Evolutionary conservation across 1,140 invertebrate genomes (phyloP).

Genomic region (Batillaria attramentaria): DNA sequence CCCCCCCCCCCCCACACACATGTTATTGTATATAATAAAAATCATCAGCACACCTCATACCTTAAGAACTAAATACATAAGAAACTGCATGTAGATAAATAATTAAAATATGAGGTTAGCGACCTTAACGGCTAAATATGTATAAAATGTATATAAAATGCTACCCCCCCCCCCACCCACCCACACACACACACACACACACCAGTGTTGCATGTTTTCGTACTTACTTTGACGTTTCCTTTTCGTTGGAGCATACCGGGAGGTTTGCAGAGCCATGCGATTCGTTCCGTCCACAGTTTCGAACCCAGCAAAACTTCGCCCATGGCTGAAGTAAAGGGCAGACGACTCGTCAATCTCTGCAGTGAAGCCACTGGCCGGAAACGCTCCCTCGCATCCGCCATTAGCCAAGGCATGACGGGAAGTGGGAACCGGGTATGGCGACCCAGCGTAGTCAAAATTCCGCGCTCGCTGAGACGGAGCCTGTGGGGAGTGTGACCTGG

Average conservation of each 20-base stretch:
- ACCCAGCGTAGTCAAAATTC: background rate
- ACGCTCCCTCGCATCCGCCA: background rate
- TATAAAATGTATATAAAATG: too few relatives aligned
- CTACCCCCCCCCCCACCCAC: too few relatives aligned
- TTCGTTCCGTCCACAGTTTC: constrained; percentile 3
- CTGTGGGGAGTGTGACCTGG: too few relatives aligned
- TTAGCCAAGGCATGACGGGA: background rate
- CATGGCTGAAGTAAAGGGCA: background rate
- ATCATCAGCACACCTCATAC: too few relatives aligned
- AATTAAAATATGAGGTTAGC: too few relatives aligned
- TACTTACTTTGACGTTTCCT: constrained; percentile 3
- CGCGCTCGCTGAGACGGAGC: background rate
- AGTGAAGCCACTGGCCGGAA: background rate
- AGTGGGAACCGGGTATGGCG: constrained; percentile 12
- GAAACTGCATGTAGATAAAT: too few relatives aligned
- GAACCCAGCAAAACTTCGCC: background rate
- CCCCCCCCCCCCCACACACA: too few relatives aligned
- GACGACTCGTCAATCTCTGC: background rate
- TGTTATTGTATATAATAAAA: too few relatives aligned
- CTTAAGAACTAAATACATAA: too few relatives aligned
- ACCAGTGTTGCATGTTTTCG: background rate
- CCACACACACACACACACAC: background rate
- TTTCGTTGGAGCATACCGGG: background rate
- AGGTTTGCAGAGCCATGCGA: background rate
- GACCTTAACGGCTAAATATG: too few relatives aligned